Percentiles rank a stretch among this genome's conserved stretches.
Evolutionary conservation across 2,888 invertebrate species (phyloP).

Genomic region (Notodonta dromedarius): DNA sequence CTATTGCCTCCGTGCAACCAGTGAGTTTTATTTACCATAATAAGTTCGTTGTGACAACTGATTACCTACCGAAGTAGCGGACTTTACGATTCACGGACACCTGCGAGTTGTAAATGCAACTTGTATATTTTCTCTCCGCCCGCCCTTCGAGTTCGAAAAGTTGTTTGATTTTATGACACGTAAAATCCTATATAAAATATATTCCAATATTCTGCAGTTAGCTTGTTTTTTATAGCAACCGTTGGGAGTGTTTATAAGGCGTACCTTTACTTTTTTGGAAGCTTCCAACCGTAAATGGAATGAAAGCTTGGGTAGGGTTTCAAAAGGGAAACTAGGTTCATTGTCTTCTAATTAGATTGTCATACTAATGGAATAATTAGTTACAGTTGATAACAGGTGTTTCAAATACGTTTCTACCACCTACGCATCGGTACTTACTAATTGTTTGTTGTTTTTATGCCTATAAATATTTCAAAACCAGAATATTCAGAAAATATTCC

Average conservation of each 20-base stretch:
- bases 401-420: not conserved
- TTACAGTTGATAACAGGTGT: conserved; percentile 1
- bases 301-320: not conserved
- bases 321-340: conserved; percentile 1
- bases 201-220: not conserved
- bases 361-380: not conserved
- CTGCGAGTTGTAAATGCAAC: conserved; percentile 37
- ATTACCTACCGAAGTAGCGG: conserved; percentile 30
- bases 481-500: conserved; percentile 6
- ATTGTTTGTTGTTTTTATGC: not conserved
- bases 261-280: not conserved
- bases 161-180: conserved; percentile 20
- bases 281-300: conserved; percentile 2
- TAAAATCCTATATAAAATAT: conserved; percentile 21
- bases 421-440: not conserved
- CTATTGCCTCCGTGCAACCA: conserved; percentile 77
- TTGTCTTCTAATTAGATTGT: conserved; percentile 4
- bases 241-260: not conserved
- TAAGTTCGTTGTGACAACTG: conserved; percentile 30
- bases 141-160: conserved; percentile 30
- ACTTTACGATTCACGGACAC: conserved; percentile 13
- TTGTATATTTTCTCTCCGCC: conserved; percentile 42
- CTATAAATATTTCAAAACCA: not conserved
- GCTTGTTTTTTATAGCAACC: not conserved
- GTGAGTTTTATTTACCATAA: conserved; percentile 58